Conservation (phyloP, 2,888 invertebrate genomes). For the Cyclophora albipunctata region DNA sequence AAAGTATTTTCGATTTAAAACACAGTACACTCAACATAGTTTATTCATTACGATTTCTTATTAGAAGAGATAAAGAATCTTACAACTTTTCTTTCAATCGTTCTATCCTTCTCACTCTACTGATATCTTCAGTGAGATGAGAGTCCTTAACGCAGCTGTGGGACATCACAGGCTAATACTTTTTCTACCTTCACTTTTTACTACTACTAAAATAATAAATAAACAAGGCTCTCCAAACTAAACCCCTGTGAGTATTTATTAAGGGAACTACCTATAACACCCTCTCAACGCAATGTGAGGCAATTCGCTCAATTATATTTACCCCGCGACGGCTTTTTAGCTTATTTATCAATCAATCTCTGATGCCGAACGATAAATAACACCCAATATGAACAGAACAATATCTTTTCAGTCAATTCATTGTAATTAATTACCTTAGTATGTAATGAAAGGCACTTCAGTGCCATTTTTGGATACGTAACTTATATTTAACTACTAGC, state of each 20-base stretch:
- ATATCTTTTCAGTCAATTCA: slow-evolving; percentile 33
- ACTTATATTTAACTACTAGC: no score
- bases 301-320: slow-evolving; percentile 70
- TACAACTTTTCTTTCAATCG: neutral
- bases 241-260: slow-evolving; percentile 35
- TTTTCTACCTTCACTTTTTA: slow-evolving; percentile 1
- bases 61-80: neutral
- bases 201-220: neutral
- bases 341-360: slow-evolving; percentile 71
- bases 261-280: slow-evolving; percentile 44
- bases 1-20: neutral
- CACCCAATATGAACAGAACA: slow-evolving; percentile 50
- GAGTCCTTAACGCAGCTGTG: no score
- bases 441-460: no score
- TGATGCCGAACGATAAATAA: slow-evolving; percentile 56
- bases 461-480: no score
- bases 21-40: neutral
- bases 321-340: slow-evolving; percentile 60
- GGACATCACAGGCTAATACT: neutral
- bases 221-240: no score
- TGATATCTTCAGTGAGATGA: neutral
- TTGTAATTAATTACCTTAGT: slow-evolving; percentile 36
- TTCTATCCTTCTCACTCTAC: neutral
- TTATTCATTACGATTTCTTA: neutral
- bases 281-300: slow-evolving; percentile 49